Base-by-base conservation (phyloP, 2,888 invertebrate species). In the Scotopteryx bipunctaria region DNA sequence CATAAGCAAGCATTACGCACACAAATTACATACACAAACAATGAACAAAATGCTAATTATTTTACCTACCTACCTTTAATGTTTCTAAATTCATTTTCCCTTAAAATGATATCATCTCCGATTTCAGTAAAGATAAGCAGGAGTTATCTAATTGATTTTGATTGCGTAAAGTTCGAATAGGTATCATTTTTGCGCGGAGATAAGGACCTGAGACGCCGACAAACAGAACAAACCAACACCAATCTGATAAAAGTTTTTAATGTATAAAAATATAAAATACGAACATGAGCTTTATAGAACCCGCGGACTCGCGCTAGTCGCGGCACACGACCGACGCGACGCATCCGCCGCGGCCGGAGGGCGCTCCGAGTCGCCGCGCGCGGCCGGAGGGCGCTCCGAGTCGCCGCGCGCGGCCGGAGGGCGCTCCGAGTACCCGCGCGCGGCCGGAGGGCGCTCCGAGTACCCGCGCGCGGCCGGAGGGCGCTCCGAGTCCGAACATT, bases 1-100 rank as follows among this genome's bases (percentile, higher is more conserved):
- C 14, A 35, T 9, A 72, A 71, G 73, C 76, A 49, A 76, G 72
- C 66, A 31, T 46, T 44, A 58, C 57, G 55, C 60, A 63, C 57
- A 58, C 47, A 47, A n/a, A n/a, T n/a, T n/a, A 58, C 31, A 56
- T 31, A 55, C 38, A 37, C 33, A 50, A 49, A 41, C 29, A 16
- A 9, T 11, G 5, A 11, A 27, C 25, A 9, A 27, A 1, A 27
- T 11, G 27, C 4, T 11, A 27, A n/a, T n/a, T n/a, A n/a, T n/a
- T n/a, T n/a, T n/a, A n/a, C n/a, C n/a, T n/a, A n/a, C n/a, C n/a
- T n/a, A n/a, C n/a, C n/a, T n/a, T n/a, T n/a, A n/a, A n/a, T n/a
- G n/a, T n/a, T n/a, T n/a, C n/a, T n/a, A n/a, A n/a, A n/a, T n/a
- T n/a, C n/a, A n/a, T n/a, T n/a, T n/a, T n/a, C n/a, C n/a, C n/a